Evolutionary conservation across 2,113 vertebrate species (phyloP).

Genomic region (Tetrax tetrax): DNA sequence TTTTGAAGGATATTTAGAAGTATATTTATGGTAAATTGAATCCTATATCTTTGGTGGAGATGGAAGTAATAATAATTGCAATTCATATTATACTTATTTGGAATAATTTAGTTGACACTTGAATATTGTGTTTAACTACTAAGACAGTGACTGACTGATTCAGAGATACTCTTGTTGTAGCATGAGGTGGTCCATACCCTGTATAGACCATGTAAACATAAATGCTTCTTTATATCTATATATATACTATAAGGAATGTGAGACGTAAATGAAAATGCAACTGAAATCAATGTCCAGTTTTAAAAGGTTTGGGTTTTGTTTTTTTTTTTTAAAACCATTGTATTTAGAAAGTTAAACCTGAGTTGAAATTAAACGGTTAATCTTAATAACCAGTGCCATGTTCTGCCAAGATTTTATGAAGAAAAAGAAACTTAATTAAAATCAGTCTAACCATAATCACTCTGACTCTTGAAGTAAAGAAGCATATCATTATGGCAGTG

Average conservation of each 20-base stretch:
- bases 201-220: background rate
- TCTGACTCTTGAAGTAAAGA: slow-evolving; percentile 38
- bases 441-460: background rate
- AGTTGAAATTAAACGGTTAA: slow-evolving; percentile 12
- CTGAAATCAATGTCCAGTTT: background rate
- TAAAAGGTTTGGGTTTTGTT: rapidly evolving
- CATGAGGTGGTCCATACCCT: background rate
- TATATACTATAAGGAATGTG: background rate
- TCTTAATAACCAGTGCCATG: background rate
- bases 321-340: background rate
- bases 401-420: slow-evolving; percentile 2
- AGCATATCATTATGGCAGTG: background rate
- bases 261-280: background rate
- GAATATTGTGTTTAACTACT: background rate
- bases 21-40: background rate
- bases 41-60: background rate
- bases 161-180: background rate
- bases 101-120: background rate
- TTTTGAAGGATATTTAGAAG: background rate
- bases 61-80: background rate
- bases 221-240: background rate
- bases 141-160: background rate
- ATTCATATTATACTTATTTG: background rate
- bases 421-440: slow-evolving; percentile 45
- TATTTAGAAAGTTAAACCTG: background rate